phyloP scores from a whole-genome alignment of 2,797 vertebrate genomes.

The Pangasius larnaudii region DNA sequence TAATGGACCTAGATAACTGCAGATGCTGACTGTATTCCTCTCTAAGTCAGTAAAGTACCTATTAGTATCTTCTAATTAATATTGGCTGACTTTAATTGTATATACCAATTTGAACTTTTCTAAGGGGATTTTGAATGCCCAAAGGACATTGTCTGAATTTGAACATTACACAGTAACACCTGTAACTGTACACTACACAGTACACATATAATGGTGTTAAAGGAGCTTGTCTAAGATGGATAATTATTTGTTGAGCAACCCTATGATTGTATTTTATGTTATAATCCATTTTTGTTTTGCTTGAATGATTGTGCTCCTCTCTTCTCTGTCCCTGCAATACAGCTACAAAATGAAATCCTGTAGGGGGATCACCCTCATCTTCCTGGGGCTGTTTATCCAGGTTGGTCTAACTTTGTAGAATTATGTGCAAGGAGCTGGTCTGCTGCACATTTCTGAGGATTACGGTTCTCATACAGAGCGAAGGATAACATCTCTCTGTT shows the following conservation, averaged over 20 bases:
- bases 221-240: not conserved
- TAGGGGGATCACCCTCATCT: constrained; percentile 42
- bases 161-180: not conserved
- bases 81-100: not conserved
- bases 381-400: constrained; percentile 52
- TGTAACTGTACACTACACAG: not conserved
- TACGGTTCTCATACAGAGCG: not conserved
- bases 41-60: not conserved
- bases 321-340: constrained; percentile 11
- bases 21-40: not conserved
- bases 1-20: not conserved
- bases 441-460: not conserved
- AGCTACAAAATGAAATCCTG: constrained; percentile 63
- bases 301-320: constrained; percentile 3
- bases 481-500: not conserved
- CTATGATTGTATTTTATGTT: not conserved
- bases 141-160: not conserved
- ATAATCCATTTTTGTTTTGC: not conserved
- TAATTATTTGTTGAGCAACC: not conserved
- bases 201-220: not conserved
- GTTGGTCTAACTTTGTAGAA: constrained; percentile 39
- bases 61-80: not conserved
- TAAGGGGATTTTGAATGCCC: not conserved
- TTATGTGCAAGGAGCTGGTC: not conserved
- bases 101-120: not conserved